Percentiles rank a stretch among this genome's conserved stretches.
These are phyloP conservation scores for Atherinosoma microstoma DNA, from an alignment of 2,797 vertebrate genomes.

Conservation along the genomic window DNA sequence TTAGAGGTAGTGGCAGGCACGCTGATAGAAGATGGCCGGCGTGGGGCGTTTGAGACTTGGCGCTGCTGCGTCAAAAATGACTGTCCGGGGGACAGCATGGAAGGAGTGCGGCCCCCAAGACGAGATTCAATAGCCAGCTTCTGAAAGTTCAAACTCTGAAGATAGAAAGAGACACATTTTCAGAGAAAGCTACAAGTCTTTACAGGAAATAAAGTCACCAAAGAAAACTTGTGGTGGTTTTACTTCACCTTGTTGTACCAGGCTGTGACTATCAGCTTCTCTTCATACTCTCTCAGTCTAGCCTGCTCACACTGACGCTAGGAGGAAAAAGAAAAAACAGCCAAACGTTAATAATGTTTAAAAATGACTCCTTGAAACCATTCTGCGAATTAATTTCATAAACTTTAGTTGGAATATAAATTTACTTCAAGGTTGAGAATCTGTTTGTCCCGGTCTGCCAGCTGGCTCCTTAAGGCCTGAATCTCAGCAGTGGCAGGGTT, in stretches of 20 bases:
- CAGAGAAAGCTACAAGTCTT: not conserved
- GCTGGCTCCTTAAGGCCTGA: conserved; percentile 90
- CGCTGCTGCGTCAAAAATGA: conserved; percentile 96
- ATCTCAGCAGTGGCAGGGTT: conserved; percentile 98
- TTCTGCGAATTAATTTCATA: not conserved
- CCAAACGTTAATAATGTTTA: not conserved
- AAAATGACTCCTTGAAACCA: not conserved
- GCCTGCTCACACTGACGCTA: conserved; percentile 94
- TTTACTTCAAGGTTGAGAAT: conserved; percentile 92
- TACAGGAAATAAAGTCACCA: not conserved
- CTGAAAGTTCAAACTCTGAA: conserved; percentile 92
- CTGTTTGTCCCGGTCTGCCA: conserved; percentile 91
- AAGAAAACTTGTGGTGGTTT: not conserved
- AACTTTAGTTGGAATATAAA: conserved; percentile 1
- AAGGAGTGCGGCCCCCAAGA: conserved; percentile 82
- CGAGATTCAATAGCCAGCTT: conserved; percentile 94
- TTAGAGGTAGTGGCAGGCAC: conserved; percentile 87
- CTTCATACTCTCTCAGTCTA: conserved; percentile 93
- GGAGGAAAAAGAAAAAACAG: conserved; percentile 45
- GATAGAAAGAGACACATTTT: not conserved
- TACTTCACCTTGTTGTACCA: conserved; percentile 96
- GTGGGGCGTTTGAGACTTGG: conserved; percentile 90
- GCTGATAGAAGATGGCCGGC: conserved; percentile 85
- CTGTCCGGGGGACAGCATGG: conserved; percentile 75
- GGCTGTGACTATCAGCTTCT: conserved; percentile 95